Evolutionary conservation across 1,140 invertebrate genomes (phyloP).

Genomic region (Hylyphantes graminicola): DNA sequence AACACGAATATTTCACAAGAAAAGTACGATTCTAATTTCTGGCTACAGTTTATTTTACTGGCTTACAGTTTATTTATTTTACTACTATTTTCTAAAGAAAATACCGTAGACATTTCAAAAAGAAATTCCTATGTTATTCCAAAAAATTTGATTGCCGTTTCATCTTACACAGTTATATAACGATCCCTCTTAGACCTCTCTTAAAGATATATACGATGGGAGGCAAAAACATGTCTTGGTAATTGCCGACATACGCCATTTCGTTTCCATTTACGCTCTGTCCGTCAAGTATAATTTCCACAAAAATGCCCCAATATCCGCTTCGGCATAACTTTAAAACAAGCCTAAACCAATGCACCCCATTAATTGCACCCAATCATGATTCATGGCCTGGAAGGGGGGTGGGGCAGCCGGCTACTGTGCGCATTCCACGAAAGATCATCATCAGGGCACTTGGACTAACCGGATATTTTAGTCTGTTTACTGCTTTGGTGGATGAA

Average conservation of each 20-base stretch:
- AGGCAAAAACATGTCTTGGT: too few species aligned
- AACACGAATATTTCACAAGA: too few species aligned
- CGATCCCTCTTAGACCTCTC: too few species aligned
- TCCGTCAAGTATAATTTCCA: background rate
- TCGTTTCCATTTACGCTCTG: slow-evolving; percentile 9
- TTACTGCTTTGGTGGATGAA: slow-evolving; percentile 7
- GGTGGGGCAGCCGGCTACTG: slow-evolving; percentile 48
- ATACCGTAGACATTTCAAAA: too few species aligned
- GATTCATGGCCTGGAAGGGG: slow-evolving; percentile 40
- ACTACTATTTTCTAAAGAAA: too few species aligned
- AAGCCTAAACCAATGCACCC: slow-evolving; percentile 2
- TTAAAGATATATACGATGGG: too few species aligned
- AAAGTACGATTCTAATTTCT: too few species aligned
- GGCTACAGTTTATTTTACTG: too few species aligned
- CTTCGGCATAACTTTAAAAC: slow-evolving; percentile 1
- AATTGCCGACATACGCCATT: background rate
- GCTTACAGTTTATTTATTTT: too few species aligned
- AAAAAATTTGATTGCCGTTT: too few species aligned
- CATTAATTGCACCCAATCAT: slow-evolving; percentile 53
- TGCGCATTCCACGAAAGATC: slow-evolving; percentile 44
- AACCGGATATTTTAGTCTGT: slow-evolving; percentile 53
- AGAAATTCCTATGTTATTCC: too few species aligned
- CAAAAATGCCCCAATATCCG: background rate
- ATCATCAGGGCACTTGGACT: slow-evolving; percentile 6
- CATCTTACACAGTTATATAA: too few species aligned